Evolutionary conservation across 2,113 vertebrate species (phyloP).

Genomic region (Podocnemis expansa): DNA sequence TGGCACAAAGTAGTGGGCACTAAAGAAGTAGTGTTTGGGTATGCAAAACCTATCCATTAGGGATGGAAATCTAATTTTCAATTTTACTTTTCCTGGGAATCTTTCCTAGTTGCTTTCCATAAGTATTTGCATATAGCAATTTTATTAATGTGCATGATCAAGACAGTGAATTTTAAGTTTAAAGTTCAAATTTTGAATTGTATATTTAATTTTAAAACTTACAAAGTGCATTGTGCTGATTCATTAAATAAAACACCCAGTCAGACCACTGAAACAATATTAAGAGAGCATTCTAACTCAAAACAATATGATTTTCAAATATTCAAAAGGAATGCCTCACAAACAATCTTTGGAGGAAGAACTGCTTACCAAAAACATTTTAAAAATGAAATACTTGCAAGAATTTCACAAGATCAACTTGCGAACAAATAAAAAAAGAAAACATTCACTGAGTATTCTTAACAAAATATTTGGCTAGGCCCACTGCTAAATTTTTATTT

Average conservation of each 20-base stretch:
- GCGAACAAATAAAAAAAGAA: background rate
- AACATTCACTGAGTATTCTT: background rate
- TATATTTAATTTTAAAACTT: background rate
- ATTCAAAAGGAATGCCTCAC: background rate
- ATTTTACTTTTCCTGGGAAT: fast-evolving
- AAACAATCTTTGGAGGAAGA: background rate
- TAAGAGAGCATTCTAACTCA: background rate
- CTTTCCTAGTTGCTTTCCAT: background rate
- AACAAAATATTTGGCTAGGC: background rate
- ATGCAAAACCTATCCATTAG: background rate
- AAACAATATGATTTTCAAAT: conserved; percentile 1
- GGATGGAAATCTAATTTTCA: background rate
- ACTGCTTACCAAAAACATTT: background rate
- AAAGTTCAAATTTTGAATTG: background rate
- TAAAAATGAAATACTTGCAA: background rate
- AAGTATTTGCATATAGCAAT: background rate
- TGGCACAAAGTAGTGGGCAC: background rate
- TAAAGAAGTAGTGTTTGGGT: background rate
- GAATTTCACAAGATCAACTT: background rate
- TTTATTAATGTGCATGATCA: background rate
- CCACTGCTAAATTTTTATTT: background rate
- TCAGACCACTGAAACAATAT: background rate
- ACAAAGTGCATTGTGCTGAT: background rate
- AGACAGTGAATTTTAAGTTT: background rate
- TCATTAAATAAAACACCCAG: background rate